phyloP scores from a whole-genome alignment of 2,113 vertebrate genomes.

The Sakesphorus luctuosus region DNA sequence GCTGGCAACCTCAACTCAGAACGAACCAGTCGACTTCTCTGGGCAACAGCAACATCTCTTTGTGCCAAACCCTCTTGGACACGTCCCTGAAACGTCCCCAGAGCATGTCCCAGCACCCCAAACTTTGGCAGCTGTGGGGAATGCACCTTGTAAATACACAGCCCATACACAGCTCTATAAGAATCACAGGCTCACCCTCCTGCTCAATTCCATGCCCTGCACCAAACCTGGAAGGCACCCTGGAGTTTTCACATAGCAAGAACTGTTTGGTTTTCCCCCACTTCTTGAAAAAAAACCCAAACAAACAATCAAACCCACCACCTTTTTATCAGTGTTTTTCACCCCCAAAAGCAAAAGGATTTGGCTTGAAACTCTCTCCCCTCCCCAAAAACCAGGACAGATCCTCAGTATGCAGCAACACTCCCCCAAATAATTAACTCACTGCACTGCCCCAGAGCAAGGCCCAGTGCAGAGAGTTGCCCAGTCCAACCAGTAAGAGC shows the following conservation, averaged over 20 bases:
- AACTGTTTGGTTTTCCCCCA: fast-evolving
- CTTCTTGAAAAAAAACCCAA: background rate
- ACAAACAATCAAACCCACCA: too few species aligned
- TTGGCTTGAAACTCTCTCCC: background rate
- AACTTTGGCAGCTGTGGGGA: background rate
- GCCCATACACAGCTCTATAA: background rate
- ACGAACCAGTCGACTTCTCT: fast-evolving
- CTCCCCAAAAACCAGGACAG: background rate
- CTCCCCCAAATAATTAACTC: background rate
- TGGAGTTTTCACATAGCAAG: background rate
- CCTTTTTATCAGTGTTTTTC: background rate
- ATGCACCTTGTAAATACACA: background rate
- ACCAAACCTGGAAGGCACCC: background rate
- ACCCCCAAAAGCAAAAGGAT: background rate
- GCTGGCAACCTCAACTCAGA: background rate
- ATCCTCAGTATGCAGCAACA: background rate
- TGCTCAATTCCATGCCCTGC: background rate
- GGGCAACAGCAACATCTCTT: background rate
- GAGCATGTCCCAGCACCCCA: background rate
- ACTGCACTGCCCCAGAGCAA: background rate
- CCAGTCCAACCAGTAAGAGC: background rate
- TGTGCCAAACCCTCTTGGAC: fast-evolving
- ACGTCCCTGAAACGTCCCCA: background rate
- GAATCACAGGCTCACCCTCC: background rate
- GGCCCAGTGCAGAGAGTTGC: background rate